Base-by-base conservation (phyloP, 2,113 vertebrate genomes). In the Amphiprion ocellaris region DNA sequence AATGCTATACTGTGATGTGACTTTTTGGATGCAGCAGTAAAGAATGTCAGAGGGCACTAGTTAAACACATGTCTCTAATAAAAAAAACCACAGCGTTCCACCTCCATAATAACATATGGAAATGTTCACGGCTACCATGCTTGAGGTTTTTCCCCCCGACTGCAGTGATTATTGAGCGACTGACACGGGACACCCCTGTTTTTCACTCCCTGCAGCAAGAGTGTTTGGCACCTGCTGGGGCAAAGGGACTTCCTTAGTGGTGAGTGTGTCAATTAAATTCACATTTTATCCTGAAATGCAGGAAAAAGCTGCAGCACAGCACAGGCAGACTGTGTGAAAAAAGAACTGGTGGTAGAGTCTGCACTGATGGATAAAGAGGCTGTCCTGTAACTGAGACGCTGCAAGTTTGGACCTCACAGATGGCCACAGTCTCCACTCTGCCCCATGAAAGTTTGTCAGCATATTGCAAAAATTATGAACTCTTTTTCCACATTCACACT, bases 71-170 rank as follows among this genome's bases (percentile, higher is more conserved):
- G 91, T 90, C 83, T 92, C 84, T 71, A 87, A 92, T 92, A 84
- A 91, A 90, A 91, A 90, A 82, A 84, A 0, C 81, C 77, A 73
- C 84, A 83, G 39, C 54, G 74, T 87, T 88, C 83, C 91, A 90
- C 81, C 81, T 28, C 77, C 87, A 77, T 87, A 82, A 87, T 76
- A 85, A 87, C 93, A 93, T 87, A 84, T 94, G 92, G 90, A 92
- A 92, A 90, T 92, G 89, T 90, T 93, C 88, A 92, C 55, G 11
- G 84, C 90, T 91, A 89, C 88, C 89, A 90, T 44, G 77, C 81
- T 82, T 78, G 80, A 81, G 87, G 66, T 81, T 87, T 77, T 70
- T 59, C 63, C 75, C 77, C 74, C 74, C 23, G 74, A 78, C 82
- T 81, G 85, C 84, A 86, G 89, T 69, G 81, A 89, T 90, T 87